Percentiles rank a stretch among this genome's conserved stretches.
These are phyloP conservation scores for Pseudorectes ferrugineus DNA, from an alignment of 2,113 vertebrate genomes.

Conservation along the genomic window DNA sequence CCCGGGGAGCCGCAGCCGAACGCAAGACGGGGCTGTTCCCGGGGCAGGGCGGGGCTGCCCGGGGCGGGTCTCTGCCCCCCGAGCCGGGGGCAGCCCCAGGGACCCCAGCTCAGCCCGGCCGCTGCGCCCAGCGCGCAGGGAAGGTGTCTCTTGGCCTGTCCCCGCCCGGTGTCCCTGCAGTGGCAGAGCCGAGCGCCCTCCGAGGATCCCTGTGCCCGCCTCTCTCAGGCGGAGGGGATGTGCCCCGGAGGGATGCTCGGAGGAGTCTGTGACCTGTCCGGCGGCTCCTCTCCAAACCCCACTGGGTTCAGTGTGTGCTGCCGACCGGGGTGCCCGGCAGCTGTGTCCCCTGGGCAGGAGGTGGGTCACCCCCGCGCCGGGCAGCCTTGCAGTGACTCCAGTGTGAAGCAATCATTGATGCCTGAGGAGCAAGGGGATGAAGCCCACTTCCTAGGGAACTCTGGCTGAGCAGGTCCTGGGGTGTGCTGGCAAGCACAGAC, in stretches of 20 bases:
- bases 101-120: no score
- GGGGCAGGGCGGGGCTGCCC: background rate
- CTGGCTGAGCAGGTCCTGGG: background rate
- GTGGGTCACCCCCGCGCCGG: background rate
- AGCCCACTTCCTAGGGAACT: background rate
- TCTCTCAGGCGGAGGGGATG: background rate
- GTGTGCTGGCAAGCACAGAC: background rate
- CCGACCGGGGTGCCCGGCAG: background rate
- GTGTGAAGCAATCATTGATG: background rate
- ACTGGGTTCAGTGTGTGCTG: background rate
- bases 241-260: background rate
- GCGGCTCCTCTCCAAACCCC: background rate
- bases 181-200: background rate
- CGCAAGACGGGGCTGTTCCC: no score
- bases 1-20: no score
- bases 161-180: background rate
- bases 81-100: background rate
- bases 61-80: no score
- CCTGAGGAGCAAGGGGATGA: background rate
- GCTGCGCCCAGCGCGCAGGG: background rate
- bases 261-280: background rate
- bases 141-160: fast-evolving
- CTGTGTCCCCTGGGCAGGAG: background rate
- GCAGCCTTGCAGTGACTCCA: background rate
- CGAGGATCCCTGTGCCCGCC: no score